These are phyloP conservation scores for Tenualosa thibaudeaui DNA, from an alignment of 2,797 vertebrate species.

Conservation along the genomic window DNA sequence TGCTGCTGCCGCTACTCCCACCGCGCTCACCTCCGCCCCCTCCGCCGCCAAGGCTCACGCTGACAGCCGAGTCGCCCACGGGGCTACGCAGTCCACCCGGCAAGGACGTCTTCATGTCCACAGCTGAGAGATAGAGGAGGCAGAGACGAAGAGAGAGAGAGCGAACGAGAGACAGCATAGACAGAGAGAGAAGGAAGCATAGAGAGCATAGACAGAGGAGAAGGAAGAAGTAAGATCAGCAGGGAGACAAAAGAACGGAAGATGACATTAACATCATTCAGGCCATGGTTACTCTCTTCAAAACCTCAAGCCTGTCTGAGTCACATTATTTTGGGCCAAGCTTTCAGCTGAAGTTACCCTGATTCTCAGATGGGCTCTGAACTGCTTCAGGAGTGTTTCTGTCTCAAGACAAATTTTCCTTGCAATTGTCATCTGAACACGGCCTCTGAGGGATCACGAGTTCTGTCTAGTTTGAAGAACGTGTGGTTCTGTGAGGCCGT, in stretches of 20 bases:
- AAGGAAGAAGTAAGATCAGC: background rate
- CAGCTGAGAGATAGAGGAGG: constrained; percentile 54
- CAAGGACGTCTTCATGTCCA: constrained; percentile 86
- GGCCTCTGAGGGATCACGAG: background rate
- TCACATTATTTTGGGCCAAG: background rate
- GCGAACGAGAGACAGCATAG: background rate
- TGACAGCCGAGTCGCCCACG: constrained; percentile 61
- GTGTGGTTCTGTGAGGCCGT: background rate
- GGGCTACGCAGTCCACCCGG: constrained; percentile 86
- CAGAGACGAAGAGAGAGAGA: background rate
- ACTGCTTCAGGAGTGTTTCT: background rate
- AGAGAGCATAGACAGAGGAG: background rate
- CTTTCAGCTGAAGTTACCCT: background rate
- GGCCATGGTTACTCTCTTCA: background rate
- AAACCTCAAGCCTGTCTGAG: background rate
- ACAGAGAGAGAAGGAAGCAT: background rate
- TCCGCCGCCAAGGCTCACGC: constrained; percentile 64
- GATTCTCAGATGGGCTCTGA: background rate
- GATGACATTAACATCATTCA: background rate
- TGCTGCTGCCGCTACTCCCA: constrained; percentile 62
- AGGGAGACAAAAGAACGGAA: background rate
- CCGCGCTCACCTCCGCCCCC: constrained; percentile 61
- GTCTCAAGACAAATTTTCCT: background rate
- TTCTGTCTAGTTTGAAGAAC: background rate
- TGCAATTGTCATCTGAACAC: background rate